These are phyloP conservation scores for Propithecus perrieri DNA, from an alignment of 2,797 vertebrate genomes.

Conservation along the genomic window DNA sequence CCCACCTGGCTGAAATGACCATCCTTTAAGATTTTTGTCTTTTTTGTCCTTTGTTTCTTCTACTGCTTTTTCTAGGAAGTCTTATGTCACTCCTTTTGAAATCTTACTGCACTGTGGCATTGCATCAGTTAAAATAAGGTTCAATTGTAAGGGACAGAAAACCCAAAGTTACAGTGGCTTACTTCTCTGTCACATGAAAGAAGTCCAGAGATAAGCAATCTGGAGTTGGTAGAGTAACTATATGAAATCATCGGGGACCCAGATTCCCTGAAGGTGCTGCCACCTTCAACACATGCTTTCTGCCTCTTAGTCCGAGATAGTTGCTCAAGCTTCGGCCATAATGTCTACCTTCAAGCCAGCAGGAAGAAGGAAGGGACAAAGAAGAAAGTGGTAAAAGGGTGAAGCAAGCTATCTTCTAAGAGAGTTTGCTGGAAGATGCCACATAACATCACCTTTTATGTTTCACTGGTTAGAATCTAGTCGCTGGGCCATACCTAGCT, in stretches of 20 bases:
- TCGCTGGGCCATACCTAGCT: neutral
- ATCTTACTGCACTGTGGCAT: neutral
- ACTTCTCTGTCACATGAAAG: neutral
- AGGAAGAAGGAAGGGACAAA: neutral
- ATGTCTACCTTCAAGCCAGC: neutral
- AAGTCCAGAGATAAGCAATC: neutral
- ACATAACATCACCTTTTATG: neutral
- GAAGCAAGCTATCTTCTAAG: neutral
- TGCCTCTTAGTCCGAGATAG: neutral
- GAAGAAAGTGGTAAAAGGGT: neutral
- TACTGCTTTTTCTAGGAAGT: neutral
- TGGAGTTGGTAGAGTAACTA: neutral
- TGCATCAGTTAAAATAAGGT: neutral
- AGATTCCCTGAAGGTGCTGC: neutral
- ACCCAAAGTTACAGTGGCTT: neutral
- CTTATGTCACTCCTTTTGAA: neutral
- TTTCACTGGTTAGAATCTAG: conserved; percentile 14
- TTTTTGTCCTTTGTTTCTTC: neutral
- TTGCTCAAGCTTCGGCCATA: neutral
- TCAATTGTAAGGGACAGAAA: neutral
- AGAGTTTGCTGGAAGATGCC: neutral
- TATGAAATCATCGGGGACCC: neutral
- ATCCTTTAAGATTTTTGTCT: neutral
- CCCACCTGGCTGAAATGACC: neutral
- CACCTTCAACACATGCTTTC: neutral